These are phyloP conservation scores for Perca schrenkii DNA, from an alignment of 2,113 vertebrate genomes.

Conservation along the genomic window DNA sequence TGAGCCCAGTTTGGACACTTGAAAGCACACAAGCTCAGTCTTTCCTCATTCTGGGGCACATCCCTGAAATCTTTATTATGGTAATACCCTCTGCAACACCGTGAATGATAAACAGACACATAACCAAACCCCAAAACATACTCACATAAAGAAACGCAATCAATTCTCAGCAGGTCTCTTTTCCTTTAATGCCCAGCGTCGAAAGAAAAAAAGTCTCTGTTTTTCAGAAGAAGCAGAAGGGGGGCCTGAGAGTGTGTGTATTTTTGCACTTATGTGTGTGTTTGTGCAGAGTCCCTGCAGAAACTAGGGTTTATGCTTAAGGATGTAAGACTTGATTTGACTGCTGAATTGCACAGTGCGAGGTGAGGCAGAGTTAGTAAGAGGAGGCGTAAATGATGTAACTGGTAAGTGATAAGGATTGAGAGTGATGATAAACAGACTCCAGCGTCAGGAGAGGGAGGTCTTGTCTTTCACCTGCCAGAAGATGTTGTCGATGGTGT, in stretches of 20 bases:
- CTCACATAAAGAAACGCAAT: constrained; percentile 87
- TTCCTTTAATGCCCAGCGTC: constrained; percentile 46
- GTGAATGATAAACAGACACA: constrained; percentile 90
- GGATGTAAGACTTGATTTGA: constrained; percentile 48
- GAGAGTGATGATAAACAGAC: constrained; percentile 41
- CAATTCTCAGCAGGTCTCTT: constrained; percentile 65
- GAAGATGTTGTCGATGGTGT: constrained; percentile 98
- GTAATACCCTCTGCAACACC: constrained; percentile 90
- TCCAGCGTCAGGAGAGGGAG: constrained; percentile 3
- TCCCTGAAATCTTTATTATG: constrained; percentile 74
- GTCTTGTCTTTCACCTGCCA: constrained; percentile 91
- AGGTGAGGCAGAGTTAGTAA: constrained; percentile 35
- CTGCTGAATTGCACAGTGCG: constrained; percentile 39
- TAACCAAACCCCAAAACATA: constrained; percentile 81
- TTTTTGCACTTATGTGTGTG: constrained; percentile 18
- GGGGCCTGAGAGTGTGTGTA: constrained; percentile 25
- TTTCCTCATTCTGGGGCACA: constrained; percentile 7
- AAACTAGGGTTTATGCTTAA: constrained; percentile 50
- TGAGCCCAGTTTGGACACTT: constrained; percentile 45
- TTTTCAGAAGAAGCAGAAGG: constrained; percentile 37
- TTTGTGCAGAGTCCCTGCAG: constrained; percentile 46
- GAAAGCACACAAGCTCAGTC: constrained; percentile 68
- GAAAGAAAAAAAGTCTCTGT: constrained; percentile 35
- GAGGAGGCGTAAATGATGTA: constrained; percentile 25
- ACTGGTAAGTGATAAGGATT: constrained; percentile 37